Evolutionary conservation across 2,113 vertebrate species (phyloP).

Genomic region (Orycteropus afer): DNA sequence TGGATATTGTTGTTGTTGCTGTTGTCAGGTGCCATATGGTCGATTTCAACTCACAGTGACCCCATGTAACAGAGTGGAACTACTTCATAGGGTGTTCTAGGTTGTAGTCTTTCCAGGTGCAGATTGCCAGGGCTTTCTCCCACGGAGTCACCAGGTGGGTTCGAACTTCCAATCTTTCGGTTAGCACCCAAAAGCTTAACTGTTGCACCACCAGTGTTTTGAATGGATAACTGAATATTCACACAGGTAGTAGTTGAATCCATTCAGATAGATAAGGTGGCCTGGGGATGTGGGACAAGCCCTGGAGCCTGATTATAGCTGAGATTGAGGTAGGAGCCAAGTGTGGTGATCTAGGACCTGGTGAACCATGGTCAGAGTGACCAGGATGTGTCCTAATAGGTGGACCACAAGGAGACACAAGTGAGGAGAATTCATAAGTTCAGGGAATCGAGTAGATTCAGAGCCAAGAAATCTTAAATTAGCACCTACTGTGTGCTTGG

Average conservation of each 20-base stretch:
- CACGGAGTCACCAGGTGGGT: too few relatives aligned
- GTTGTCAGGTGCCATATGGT: too few relatives aligned
- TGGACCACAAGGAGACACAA: background rate
- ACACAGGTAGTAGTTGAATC: background rate
- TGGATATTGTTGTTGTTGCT: background rate
- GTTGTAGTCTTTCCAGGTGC: too few relatives aligned
- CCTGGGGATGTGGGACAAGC: background rate
- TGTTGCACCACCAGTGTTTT: background rate
- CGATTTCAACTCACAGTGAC: too few relatives aligned
- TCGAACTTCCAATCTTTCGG: too few relatives aligned
- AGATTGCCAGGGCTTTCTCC: too few relatives aligned
- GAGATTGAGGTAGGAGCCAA: background rate
- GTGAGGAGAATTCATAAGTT: background rate
- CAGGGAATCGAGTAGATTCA: background rate
- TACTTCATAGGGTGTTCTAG: too few relatives aligned
- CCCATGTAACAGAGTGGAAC: too few relatives aligned
- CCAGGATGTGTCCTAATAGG: background rate
- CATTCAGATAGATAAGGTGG: background rate
- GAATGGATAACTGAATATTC: background rate
- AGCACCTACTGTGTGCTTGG: background rate
- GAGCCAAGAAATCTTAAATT: background rate
- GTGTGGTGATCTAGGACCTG: background rate
- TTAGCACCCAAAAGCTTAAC: too few relatives aligned
- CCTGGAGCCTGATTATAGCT: background rate
- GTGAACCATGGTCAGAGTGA: background rate